Evolutionary conservation across 2,888 invertebrate species (phyloP).

Genomic region (Pristionchus arcanus): DNA sequence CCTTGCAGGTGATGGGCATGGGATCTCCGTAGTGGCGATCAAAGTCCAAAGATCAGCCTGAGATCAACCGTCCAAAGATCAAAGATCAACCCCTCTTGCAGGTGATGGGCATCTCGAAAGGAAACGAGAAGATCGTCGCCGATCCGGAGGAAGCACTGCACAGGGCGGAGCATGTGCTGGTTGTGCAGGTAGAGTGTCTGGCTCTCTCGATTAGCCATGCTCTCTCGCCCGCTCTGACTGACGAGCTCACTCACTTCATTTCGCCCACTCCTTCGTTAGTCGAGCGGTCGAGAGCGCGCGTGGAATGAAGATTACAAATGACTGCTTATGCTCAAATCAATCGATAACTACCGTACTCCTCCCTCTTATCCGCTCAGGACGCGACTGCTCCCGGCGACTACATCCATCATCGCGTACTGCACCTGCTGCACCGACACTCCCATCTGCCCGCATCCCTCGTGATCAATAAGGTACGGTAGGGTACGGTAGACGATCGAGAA

Average conservation of each 20-base stretch:
- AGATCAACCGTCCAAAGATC: too few relatives aligned
- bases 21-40: too few relatives aligned
- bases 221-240: neutral
- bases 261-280: too few relatives aligned
- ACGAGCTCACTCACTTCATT: too few relatives aligned
- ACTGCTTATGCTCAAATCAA: neutral
- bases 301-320: too few relatives aligned
- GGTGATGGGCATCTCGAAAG: conserved; percentile 55
- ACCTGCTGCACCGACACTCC: conserved; percentile 74
- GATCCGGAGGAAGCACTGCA: conserved; percentile 76
- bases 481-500: neutral
- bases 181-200: conserved; percentile 70
- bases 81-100: conserved; percentile 18
- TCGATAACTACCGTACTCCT: neutral
- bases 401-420: conserved; percentile 76
- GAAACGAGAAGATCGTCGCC: conserved; percentile 68
- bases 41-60: too few relatives aligned
- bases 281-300: too few relatives aligned
- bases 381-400: conserved; percentile 74
- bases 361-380: conserved; percentile 62
- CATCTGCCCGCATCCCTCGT: conserved; percentile 85
- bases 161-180: conserved; percentile 75
- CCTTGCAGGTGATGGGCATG: too few relatives aligned
- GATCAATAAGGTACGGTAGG: conserved; percentile 87
- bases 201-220: neutral